Base-by-base conservation (phyloP, 2,797 vertebrate species). In the Brotula barbata region DNA sequence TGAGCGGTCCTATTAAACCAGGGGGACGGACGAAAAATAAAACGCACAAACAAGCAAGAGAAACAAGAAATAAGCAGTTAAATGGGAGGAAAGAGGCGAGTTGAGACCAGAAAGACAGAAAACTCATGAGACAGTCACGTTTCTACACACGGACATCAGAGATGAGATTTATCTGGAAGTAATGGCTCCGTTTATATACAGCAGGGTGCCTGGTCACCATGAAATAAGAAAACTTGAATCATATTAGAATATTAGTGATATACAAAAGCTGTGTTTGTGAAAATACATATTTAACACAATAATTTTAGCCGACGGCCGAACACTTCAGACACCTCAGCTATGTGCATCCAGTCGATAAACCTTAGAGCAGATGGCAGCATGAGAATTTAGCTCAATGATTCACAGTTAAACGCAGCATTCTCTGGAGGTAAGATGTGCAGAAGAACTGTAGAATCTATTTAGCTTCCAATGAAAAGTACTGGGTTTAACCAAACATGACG, bases 321-420 rank as follows among this genome's bases (percentile, higher is more conserved):
- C 40, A 33, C 12, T n/a, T 25, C 6, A 58, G 33, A 42, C 51
- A 10, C 16, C 48, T 16, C n/a, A 11, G 0, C 12, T 36, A 25
- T 41, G 25, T 41, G 49, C 20, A 43, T 60, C 16, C 16, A 37
- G n/a, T 67, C 71, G 55, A 46, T 45, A 31, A 44, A 49, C 7
- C 16, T n/a, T 48, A 7, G 59, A 64, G 31, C 67, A 76, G 75
- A 78, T 62, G 71, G 76, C 58, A 60, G 54, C 5, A 33, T 50
- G 45, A 57, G 42, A 72, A 73, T 73, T 62, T 20, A 62, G 31
- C 49, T 51, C 58, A 75, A 76, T 58, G 49, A 50, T 72, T 77
- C 62, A 73, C 36, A 43, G 41, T 58, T 67, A 61, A 73, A 77
- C 72, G 54, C 77, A 64, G 33, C 31, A 22, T 28, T 44, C 22